A percentile compares a stretch with the other conserved stretches of the same genome.
phyloP scores from a whole-genome alignment of 2,113 vertebrate genomes.

The Sphyrna mokarran region DNA sequence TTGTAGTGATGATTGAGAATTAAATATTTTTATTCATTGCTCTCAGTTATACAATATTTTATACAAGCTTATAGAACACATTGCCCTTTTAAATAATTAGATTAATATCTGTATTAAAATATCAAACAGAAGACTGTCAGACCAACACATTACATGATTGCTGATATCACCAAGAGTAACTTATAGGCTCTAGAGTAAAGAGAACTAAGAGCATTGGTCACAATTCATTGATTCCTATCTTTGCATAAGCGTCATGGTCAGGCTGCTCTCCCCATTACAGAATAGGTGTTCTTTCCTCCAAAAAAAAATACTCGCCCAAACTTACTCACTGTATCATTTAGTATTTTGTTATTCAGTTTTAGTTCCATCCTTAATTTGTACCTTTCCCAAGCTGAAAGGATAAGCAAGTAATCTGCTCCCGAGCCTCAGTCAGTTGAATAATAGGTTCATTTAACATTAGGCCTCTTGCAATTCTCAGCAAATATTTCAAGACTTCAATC shows the following conservation, averaged over 20 bases:
- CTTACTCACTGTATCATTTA: not conserved
- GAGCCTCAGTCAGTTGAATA: constrained; percentile 16
- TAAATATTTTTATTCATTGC: not conserved
- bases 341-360: not conserved
- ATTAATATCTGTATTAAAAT: not conserved
- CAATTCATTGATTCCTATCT: not conserved
- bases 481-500: not conserved
- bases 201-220: not conserved
- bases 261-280: not conserved
- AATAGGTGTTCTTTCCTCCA: not conserved
- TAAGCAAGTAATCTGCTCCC: not conserved
- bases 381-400: not conserved
- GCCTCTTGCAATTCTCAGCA: not conserved
- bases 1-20: not conserved
- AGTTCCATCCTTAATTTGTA: not conserved
- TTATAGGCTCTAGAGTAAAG: not conserved
- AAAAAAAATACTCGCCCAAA: not conserved
- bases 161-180: not conserved
- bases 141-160: not conserved
- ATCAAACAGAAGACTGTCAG: not conserved
- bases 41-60: not conserved
- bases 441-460: not conserved
- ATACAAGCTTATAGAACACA: not conserved
- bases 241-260: not conserved
- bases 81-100: constrained; percentile 20